These are phyloP conservation scores for Microhierax caerulescens DNA, from an alignment of 2,797 vertebrate species.

Conservation along the genomic window DNA sequence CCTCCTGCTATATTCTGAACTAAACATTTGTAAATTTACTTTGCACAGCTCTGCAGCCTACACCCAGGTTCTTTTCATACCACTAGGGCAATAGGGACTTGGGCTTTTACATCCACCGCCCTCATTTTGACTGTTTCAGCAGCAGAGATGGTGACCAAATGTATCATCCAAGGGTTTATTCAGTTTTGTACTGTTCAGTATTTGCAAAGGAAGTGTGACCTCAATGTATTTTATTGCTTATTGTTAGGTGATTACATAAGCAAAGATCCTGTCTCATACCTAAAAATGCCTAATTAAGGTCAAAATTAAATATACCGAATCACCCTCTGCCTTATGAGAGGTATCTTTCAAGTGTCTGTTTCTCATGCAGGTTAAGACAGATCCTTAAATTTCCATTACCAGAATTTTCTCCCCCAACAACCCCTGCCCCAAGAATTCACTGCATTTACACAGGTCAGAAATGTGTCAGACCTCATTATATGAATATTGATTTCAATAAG, in stretches of 20 bases:
- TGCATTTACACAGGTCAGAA: conserved; percentile 41
- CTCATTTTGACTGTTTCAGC: neutral
- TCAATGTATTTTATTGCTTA: neutral
- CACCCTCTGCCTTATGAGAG: neutral
- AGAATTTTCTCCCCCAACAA: neutral
- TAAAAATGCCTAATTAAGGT: neutral
- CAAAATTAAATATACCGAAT: neutral
- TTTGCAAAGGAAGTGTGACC: neutral
- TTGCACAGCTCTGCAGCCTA: neutral
- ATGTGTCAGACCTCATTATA: conserved; percentile 27
- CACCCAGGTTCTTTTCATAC: neutral
- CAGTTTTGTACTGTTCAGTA: neutral
- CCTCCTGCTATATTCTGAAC: neutral
- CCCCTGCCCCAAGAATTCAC: neutral
- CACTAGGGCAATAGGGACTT: accelerated
- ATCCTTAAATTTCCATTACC: conserved; percentile 26
- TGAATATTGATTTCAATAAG: conserved; percentile 55
- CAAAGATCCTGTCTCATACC: neutral
- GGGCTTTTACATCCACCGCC: neutral
- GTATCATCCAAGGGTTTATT: neutral
- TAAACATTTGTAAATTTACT: neutral
- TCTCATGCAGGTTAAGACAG: neutral
- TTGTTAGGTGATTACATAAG: neutral
- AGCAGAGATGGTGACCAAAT: neutral
- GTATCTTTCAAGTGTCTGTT: neutral